Percentiles rank a stretch among this genome's conserved stretches.
These are phyloP conservation scores for Hypocryptadius cinnamomeus DNA, from an alignment of 2,113 vertebrate species.

Conservation along the genomic window DNA sequence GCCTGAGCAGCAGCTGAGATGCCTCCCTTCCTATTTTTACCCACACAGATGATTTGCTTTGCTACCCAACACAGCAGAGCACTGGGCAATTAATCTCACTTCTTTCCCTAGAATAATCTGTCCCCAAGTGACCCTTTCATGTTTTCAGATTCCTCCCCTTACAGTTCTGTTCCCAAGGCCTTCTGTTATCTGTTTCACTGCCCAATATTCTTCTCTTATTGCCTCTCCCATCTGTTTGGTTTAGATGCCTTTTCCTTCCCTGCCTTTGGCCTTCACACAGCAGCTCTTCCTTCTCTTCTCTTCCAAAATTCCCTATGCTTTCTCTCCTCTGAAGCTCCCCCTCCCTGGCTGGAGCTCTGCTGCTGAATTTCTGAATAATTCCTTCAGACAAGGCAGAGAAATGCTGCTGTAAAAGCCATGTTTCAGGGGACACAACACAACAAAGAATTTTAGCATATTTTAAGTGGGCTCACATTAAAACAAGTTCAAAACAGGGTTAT, in stretches of 20 bases:
- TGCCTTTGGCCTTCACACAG: not conserved
- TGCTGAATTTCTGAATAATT: not conserved
- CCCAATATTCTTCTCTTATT: not conserved
- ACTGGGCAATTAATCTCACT: not conserved
- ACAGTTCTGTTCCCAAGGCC: not conserved
- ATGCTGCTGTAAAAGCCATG: not conserved
- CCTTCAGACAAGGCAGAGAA: not conserved
- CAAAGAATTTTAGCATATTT: not conserved
- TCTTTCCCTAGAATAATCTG: not conserved
- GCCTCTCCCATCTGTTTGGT: not conserved
- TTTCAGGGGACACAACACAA: not conserved
- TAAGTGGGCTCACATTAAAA: not conserved
- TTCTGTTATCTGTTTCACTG: not conserved
- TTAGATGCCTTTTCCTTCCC: not conserved
- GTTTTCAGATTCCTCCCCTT: not conserved
- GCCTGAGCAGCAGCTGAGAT: not conserved
- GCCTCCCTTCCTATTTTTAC: slow-evolving; percentile 14
- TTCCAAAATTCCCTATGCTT: not conserved
- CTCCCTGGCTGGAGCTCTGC: not conserved
- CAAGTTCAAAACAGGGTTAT: not conserved
- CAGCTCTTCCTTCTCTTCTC: not conserved
- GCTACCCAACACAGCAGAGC: not conserved
- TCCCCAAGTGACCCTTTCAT: not conserved
- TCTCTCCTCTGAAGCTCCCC: not conserved
- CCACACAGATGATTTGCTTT: not conserved